Conservation (phyloP, 2,797 vertebrate species). For the Chiroxiphia lanceolata region DNA sequence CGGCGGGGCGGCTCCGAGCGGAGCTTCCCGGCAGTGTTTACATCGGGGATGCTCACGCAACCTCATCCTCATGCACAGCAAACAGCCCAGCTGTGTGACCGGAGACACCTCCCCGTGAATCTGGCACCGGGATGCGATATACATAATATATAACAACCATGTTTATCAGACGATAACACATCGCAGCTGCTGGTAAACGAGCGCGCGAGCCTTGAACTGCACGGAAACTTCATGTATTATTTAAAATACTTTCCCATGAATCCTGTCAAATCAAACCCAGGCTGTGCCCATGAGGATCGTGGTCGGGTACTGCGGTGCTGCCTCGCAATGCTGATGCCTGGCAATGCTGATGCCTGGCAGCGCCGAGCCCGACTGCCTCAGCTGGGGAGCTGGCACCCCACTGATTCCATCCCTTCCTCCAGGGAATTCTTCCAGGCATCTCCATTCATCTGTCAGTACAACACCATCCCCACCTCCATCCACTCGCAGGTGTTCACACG, state of each 20-base stretch:
- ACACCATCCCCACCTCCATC: accelerated
- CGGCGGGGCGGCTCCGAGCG: neutral
- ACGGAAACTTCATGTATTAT: conserved; percentile 60
- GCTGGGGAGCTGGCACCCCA: neutral
- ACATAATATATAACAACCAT: conserved; percentile 26
- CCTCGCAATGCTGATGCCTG: neutral
- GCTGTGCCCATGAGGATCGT: neutral
- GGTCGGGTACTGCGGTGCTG: neutral
- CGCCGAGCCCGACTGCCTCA: neutral
- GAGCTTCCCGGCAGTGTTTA: neutral
- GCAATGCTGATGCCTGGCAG: neutral
- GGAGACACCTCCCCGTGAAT: neutral
- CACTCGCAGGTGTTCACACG: neutral
- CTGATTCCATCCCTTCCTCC: neutral
- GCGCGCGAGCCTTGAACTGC: conserved; percentile 40
- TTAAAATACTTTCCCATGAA: conserved; percentile 50
- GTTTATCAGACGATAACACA: conserved; percentile 44
- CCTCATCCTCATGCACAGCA: conserved; percentile 30
- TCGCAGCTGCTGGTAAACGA: conserved; percentile 41
- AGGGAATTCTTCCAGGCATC: neutral
- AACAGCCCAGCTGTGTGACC: conserved; percentile 8
- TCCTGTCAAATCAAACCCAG: conserved; percentile 36
- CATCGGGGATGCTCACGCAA: neutral
- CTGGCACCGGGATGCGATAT: conserved; percentile 1
- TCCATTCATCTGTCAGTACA: accelerated